A percentile compares a stretch with the other conserved stretches of the same genome.
phyloP scores from a whole-genome alignment of 2,888 invertebrate species.

The Physocephala rufipes region DNA sequence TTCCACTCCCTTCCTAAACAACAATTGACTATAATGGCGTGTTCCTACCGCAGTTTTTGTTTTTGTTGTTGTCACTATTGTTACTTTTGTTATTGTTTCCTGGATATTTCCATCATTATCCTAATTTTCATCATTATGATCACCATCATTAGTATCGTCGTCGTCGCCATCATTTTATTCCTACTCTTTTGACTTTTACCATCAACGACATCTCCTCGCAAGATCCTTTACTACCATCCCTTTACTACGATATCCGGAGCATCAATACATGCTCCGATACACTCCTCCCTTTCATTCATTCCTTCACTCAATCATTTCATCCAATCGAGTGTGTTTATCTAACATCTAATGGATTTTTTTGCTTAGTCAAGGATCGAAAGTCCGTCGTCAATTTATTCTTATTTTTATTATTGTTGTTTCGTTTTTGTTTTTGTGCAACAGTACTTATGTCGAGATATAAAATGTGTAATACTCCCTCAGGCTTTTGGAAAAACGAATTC shows the following conservation, averaged over 20 bases:
- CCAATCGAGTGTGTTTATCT: slow-evolving; percentile 40
- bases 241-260: slow-evolving; percentile 52
- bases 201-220: no score
- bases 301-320: slow-evolving; percentile 34
- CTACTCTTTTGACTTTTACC: no score
- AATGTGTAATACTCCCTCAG: slow-evolving; percentile 45
- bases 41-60: no score
- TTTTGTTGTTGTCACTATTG: no score
- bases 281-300: slow-evolving; percentile 21
- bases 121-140: no score
- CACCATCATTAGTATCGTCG: no score
- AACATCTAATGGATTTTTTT: slow-evolving; percentile 53
- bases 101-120: no score
- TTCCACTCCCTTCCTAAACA: no score
- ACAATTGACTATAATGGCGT: no score
- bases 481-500: slow-evolving; percentile 49
- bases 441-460: slow-evolving; percentile 31
- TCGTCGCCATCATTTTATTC: no score
- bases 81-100: no score
- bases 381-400: slow-evolving; percentile 37
- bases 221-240: slow-evolving; percentile 13
- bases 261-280: slow-evolving; percentile 41
- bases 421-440: slow-evolving; percentile 13
- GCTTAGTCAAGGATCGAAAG: slow-evolving; percentile 52
- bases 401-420: slow-evolving; percentile 39